These are phyloP conservation scores for Himalopsyche kuldschensis DNA, from an alignment of 2,888 invertebrate genomes.

Conservation along the genomic window DNA sequence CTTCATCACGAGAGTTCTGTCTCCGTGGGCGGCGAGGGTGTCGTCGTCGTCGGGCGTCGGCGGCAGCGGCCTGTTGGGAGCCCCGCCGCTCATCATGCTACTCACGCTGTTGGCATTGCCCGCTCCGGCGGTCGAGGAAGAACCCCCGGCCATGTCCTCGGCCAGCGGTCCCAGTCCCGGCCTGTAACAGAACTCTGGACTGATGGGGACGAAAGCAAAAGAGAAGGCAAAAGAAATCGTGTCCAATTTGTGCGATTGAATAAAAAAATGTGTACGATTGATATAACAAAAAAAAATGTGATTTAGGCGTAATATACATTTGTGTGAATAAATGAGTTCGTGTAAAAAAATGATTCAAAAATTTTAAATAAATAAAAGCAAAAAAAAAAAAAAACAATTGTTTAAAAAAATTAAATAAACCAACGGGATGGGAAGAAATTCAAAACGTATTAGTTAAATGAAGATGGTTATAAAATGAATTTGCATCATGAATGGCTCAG, in stretches of 20 bases:
- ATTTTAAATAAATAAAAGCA: not conserved
- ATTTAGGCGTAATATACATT: not conserved
- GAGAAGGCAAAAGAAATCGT: constrained; percentile 40
- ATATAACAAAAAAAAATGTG: not conserved
- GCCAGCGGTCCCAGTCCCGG: constrained; percentile 68
- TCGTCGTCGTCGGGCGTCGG: constrained; percentile 94
- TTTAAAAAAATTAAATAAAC: not conserved
- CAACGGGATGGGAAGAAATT: not conserved
- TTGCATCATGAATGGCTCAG: too few relatives aligned
- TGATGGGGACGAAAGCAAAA: constrained; percentile 54
- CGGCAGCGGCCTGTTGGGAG: constrained; percentile 90
- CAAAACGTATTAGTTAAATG: not conserved
- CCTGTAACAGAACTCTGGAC: constrained; percentile 83
- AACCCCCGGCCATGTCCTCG: constrained; percentile 52
- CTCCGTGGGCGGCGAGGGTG: constrained; percentile 63
- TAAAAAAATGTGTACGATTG: not conserved
- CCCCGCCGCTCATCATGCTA: constrained; percentile 57
- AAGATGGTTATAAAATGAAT: not conserved
- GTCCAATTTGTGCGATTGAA: constrained; percentile 19
- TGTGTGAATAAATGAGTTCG: constrained; percentile 7
- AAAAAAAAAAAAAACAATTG: too few relatives aligned
- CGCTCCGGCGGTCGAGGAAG: constrained; percentile 44
- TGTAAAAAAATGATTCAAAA: constrained; percentile 38
- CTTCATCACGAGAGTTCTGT: constrained; percentile 89
- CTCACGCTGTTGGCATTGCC: constrained; percentile 41